A percentile compares a stretch with the other conserved stretches of the same genome.
Evolutionary conservation across 2,888 invertebrate species (phyloP).

Genomic region (Anthoptus insignis): DNA sequence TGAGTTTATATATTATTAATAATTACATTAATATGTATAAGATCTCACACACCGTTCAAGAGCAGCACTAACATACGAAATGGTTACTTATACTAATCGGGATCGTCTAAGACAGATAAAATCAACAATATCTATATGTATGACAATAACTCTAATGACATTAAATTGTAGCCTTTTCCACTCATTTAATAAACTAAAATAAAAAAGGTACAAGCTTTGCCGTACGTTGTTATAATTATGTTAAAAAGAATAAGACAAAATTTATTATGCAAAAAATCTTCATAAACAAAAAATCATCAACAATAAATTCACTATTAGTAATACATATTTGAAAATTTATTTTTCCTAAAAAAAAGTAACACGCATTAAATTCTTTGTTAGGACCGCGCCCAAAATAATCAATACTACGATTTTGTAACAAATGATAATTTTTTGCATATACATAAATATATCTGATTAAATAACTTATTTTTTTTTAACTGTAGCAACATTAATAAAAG

Average conservation of each 20-base stretch:
- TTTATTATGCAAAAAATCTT: not conserved
- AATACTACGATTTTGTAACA: conserved; percentile 28
- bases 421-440: conserved; percentile 19
- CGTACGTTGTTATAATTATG: conserved; percentile 11
- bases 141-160: conserved; percentile 22
- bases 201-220: conserved; percentile 25
- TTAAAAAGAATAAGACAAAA: not conserved
- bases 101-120: conserved; percentile 26
- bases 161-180: not conserved
- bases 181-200: not conserved
- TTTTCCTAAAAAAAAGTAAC: conserved; percentile 33
- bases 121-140: conserved; percentile 32
- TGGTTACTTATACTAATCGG: conserved; percentile 16
- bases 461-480: conserved; percentile 50
- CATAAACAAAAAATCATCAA: conserved; percentile 1
- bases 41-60: conserved; percentile 62
- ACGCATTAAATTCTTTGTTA: conserved; percentile 23
- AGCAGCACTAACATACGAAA: conserved; percentile 63
- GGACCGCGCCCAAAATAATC: conserved; percentile 30
- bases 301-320: conserved; percentile 20
- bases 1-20: conserved; percentile 52
- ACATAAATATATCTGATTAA: conserved; percentile 31
- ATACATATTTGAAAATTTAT: conserved; percentile 23
- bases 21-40: conserved; percentile 51
- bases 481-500: conserved; percentile 56